Base-by-base conservation (phyloP, 2,797 vertebrate genomes). In the Pangasius macronema region DNA sequence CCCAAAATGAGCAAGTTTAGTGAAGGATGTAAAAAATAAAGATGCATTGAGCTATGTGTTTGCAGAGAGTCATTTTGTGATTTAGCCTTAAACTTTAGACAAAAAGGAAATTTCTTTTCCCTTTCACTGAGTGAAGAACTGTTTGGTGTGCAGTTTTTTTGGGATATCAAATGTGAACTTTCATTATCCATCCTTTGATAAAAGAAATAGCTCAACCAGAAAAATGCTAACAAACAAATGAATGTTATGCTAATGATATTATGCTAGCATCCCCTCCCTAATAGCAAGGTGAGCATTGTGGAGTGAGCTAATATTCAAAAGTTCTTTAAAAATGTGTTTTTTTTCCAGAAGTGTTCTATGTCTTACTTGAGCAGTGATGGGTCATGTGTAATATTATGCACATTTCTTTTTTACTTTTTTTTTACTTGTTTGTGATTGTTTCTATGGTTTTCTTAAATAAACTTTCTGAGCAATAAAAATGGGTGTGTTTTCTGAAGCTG, bases 401-500 rank as follows among this genome's bases (percentile, higher is more conserved):
- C 46, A 11, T 72, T 68, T 68, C 16, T 59, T 72, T 72, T 72
- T 36, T 6, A 3, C 3, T 72, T 72, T 73, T 6, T 11, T 30
- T 30, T 59, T 0, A 59, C 22, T 39, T 81, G 11, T 85, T 13
- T 82, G 18, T n/a, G 24, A 18, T 55, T 65, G 39, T 70, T 16
- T 57, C 16, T 27, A 18, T 63, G 22, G 8, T 42, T 8, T 39
- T 76, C 13, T 6, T 46, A 3, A 67, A 77, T 67, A 55, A 20
- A 46, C n/a, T 70, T 18, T 22, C 14, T 49, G 5, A 30, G 22
- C 59, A n/a, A 22, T 13, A 49, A 70, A 61, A 63, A 46, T 46
- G 46, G 8, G 36, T 42, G 70, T 53, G 61, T 80, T 83, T 84
- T 67, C 72, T 86, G 59, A 63, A 53, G 59, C 39, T 9, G 22